Percentiles rank a stretch among this genome's conserved stretches.
These are phyloP conservation scores for Leptopilina clavipes DNA, from an alignment of 1,140 invertebrate species.

Conservation along the genomic window DNA sequence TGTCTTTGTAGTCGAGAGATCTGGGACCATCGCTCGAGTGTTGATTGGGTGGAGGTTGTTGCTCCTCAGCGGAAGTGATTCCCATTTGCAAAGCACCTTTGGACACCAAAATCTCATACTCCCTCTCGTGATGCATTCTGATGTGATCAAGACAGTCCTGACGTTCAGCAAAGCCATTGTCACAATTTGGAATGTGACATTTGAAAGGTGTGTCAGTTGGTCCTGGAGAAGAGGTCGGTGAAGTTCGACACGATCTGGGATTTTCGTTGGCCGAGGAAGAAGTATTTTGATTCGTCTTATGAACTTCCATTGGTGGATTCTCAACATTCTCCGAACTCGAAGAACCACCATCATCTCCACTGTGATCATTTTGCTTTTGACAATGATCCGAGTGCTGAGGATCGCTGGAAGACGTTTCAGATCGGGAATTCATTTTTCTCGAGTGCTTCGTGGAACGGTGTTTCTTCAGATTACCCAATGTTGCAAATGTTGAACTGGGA, in stretches of 20 bases:
- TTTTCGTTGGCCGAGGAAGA: slow-evolving; percentile 44
- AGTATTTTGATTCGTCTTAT: slow-evolving; percentile 39
- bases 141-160: slow-evolving; percentile 89
- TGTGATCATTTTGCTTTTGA: slow-evolving; percentile 67
- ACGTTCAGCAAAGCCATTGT: slow-evolving; percentile 87
- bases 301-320: slow-evolving; percentile 37
- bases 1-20: slow-evolving; percentile 90
- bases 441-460: slow-evolving; percentile 84
- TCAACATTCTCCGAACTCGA: slow-evolving; percentile 67
- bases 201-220: slow-evolving; percentile 86
- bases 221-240: slow-evolving; percentile 52
- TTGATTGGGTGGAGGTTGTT: slow-evolving; percentile 54
- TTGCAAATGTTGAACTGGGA: slow-evolving; percentile 90
- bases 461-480: slow-evolving; percentile 85
- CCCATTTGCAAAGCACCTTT: slow-evolving; percentile 86
- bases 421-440: slow-evolving; percentile 64
- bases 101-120: slow-evolving; percentile 84
- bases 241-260: slow-evolving; percentile 43
- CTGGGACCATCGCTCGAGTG: slow-evolving; percentile 77
- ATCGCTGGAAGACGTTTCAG: slow-evolving; percentile 67
- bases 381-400: slow-evolving; percentile 58
- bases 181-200: slow-evolving; percentile 87
- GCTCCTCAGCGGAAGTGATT: slow-evolving; percentile 70
- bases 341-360: slow-evolving; percentile 72
- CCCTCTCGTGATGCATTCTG: slow-evolving; percentile 80